Evolutionary conservation across 2,888 invertebrate genomes (phyloP), one percentile per base, ranked within the genome.

Genomic region (Eilema sororculum): DNA sequence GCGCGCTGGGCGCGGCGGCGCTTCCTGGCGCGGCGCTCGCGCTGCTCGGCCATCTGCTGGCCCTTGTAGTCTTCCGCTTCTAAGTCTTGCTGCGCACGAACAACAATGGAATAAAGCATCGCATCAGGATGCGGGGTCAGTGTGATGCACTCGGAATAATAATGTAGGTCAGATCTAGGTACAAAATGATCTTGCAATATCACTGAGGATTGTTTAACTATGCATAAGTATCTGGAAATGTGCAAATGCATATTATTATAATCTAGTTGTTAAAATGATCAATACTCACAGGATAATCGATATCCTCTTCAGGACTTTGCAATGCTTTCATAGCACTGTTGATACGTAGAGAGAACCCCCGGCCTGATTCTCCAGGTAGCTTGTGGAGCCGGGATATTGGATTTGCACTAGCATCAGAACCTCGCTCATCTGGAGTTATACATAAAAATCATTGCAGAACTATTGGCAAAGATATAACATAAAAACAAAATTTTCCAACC

Each of bases 341-440:
- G 46, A 98, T 96, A 68, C 98, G 95, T 22, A 95, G 89, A 65
- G 97, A 91, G 87, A 97, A 98, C 10, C 92, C 92, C n/a, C 94
- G 88, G 20, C 96, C 95, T 0, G 95, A 94, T 91, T 98, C 98
- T 0, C 96, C 96, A 0, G 96, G 94, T 71, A 93, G 86, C 87
- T 96, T 96, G 74, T 95, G 94, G 75, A 98, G 95, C 5, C 95
- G 78, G 13, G 96, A 95, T 58, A 96, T 88, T 20, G 95, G 89
- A 86, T 96, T 93, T 2, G 72, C 70, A 24, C 65, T 71, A 0
- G 58, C 66, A 61, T 77, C 73, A 33, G 73, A 70, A 4, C 59
- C 59, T 24, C 73, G 75, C 74, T 16, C 66, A 0, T 65, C 81
- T 83, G 69, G 52, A 74, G 77, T n/a, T 25, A 25, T 59, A 30